These are phyloP conservation scores for Agapetus fuscipes DNA, from an alignment of 2,888 invertebrate species.

Conservation along the genomic window DNA sequence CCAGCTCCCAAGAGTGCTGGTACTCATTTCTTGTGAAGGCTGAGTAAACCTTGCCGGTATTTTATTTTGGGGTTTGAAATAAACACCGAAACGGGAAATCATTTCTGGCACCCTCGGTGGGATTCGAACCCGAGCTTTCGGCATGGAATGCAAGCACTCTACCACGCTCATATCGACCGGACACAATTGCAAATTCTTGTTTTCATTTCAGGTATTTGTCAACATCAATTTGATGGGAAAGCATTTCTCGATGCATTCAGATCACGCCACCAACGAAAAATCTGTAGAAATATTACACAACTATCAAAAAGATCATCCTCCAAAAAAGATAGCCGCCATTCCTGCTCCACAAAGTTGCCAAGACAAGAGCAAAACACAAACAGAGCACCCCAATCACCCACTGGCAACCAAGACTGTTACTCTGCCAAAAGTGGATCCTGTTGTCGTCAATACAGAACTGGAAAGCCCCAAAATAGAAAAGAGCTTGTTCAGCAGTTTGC, in stretches of 20 bases:
- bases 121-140: no score
- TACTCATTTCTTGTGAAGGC: no score
- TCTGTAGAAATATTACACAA: constrained; percentile 9
- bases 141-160: no score
- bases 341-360: not conserved
- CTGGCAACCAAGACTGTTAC: not conserved
- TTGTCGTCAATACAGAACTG: not conserved
- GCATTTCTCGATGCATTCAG: constrained; percentile 12
- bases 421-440: not conserved
- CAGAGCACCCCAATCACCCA: not conserved
- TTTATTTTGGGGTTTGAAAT: no score
- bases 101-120: no score
- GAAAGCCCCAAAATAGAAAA: constrained; percentile 8
- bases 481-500: constrained; percentile 15
- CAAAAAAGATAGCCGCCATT: constrained; percentile 10
- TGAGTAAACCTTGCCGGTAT: no score
- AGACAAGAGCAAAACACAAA: not conserved
- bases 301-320: constrained; percentile 9
- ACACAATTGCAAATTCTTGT: no score
- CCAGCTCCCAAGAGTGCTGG: no score
- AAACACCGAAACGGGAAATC: no score
- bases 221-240: constrained; percentile 11
- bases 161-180: no score
- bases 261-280: constrained; percentile 15
- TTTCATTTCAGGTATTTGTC: constrained; percentile 11